Base-by-base conservation (phyloP, 2,113 vertebrate genomes). In the Columba livia region DNA sequence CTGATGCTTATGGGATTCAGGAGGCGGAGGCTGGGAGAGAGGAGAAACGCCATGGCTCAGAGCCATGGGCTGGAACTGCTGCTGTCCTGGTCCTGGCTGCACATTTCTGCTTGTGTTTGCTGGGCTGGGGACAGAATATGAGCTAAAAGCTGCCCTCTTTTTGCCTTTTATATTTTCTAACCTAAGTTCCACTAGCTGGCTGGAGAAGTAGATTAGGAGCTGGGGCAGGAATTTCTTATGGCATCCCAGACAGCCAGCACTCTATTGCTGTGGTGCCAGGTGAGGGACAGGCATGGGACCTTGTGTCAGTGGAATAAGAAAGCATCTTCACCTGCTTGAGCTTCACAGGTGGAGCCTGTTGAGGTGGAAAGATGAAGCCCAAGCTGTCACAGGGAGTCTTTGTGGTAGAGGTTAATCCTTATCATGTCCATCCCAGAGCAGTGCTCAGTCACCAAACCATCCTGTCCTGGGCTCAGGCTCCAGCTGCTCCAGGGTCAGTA, bases 81-180 rank as follows among this genome's bases (percentile, higher is more conserved):
- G 24, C 11, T 38, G 62, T 56, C 40, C 58, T n/a, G 14, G 47
- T 72, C 58, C 48, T 31, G 17, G 15, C 26, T 42, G 31, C 48
- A 28, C 36, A 12, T 28, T 36, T 42, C 58, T 67, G 15, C 18
- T 58, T 32, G 4, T 7, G 18, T 56, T 62, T 34, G 48, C 71
- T 48, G 61, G 15, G 40, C 42, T 50, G 38, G 26, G 15, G 29
- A 56, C 69, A 24, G n/a, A 84, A 87, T 31, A 31, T 2, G 47
- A 89, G 66, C 36, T 66, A 62, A 81, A 81, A 93, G 42, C 73
- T 42, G 88, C 81, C 70, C 81, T 85, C 90, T 88, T 89, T 82
- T 44, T 88, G 85, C 31, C 36, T 88, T 66, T 62, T 19, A 3
- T 47, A 25, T n/a, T 70, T 74, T 32, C 44, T 21, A 19, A 67